phyloP scores from a whole-genome alignment of 1,140 invertebrate genomes.

The Copidosoma floridanum region DNA sequence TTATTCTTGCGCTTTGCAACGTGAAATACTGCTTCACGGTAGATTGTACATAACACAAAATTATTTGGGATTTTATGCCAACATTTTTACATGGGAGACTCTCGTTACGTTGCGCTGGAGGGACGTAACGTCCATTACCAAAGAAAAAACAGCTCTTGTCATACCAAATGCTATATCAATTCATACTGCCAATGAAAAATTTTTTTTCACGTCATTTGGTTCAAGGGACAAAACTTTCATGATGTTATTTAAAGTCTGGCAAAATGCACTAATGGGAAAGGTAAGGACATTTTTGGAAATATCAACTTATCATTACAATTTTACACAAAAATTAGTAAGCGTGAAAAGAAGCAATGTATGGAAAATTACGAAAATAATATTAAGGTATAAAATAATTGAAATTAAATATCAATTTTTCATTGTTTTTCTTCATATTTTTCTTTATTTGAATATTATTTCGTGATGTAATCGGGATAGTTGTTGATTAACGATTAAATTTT shows the following conservation, averaged over 20 bases:
- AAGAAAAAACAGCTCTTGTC: conserved; percentile 88
- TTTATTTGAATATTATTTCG: not conserved
- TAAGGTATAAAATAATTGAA: not conserved
- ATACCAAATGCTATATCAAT: conserved; percentile 95
- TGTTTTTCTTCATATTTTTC: not conserved
- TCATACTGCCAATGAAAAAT: conserved; percentile 79
- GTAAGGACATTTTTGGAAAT: conserved; percentile 48
- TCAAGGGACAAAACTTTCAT: conserved; percentile 90
- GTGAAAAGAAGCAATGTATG: conserved; percentile 26
- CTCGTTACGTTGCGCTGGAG: conserved; percentile 78
- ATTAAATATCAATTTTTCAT: not conserved
- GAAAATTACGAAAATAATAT: conserved; percentile 2
- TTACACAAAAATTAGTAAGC: conserved; percentile 27
- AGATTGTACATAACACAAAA: conserved; percentile 90
- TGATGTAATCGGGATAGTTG: too few relatives aligned
- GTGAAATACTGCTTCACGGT: conserved; percentile 90
- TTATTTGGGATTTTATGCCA: conserved; percentile 93
- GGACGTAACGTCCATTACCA: conserved; percentile 88
- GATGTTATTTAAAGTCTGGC: conserved; percentile 94
- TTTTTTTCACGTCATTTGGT: conserved; percentile 91
- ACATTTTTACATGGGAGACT: conserved; percentile 94
- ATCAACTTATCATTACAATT: conserved; percentile 11
- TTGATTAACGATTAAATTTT: too few relatives aligned
- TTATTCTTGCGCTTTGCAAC: conserved; percentile 94
- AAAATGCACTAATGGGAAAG: conserved; percentile 90